Base-by-base conservation (phyloP, 2,888 invertebrate genomes). In the Frankliniella fusca region DNA sequence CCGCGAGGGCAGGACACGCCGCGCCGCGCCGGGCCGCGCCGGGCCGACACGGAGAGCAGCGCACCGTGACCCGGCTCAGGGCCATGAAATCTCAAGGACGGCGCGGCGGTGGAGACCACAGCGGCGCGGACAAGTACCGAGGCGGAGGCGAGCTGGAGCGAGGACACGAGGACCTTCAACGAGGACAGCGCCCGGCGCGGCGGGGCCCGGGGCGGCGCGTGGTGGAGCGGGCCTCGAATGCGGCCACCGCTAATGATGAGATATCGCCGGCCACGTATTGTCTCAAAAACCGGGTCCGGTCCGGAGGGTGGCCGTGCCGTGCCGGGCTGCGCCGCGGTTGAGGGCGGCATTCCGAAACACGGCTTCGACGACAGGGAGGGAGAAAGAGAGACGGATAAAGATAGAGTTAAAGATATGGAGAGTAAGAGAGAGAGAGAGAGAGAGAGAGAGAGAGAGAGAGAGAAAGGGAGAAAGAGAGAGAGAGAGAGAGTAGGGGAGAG, bases 31-130 rank as follows among this genome's bases (percentile, higher is more conserved):
- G n/a, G 20, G 9, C 65, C 20, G 65, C 65, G n/a, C 2, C 65
- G n/a, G 20, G 65, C 65, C 15, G 65, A 9, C 65, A 65, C 20
- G 70, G 23, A 20, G 23, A n/a, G 70, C 70, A 9, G 70, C 70
- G 70, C 70, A 70, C 70, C 70, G 70, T 70, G 70, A 70, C 70
- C 70, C 70, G 27, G 70, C 70, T 27, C 70, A 70, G 70, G 70
- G 70, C 70, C 70, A 70, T 70, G 70, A 23, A 70, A 70, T 70
- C 70, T 70, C 70, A 70, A 70, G 70, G 70, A 70, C 70, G 70
- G 23, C 23, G 65, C 65, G 65, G 65, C 65, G 65, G 65, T 7
- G 65, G 65, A 11, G 65, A 7, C 65, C 10, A 20, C 65, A 20
- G 65, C 65, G 65, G 65, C 65, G 65, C 2, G 20, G n/a, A 23